These are phyloP conservation scores for Zootoca vivipara DNA, from an alignment of 2,113 vertebrate genomes.

Conservation along the genomic window DNA sequence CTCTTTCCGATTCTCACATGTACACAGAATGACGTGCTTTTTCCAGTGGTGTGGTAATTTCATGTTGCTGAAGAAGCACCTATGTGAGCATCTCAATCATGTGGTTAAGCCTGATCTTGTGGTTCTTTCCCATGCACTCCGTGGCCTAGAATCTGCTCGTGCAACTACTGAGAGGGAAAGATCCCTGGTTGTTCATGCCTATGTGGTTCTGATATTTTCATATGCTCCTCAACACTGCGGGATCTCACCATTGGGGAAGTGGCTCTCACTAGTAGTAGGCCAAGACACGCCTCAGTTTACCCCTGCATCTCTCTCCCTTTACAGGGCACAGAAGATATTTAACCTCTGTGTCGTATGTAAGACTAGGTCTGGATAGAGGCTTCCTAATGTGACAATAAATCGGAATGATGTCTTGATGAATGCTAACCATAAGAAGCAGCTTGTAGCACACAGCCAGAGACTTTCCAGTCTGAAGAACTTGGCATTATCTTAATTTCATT, in stretches of 20 bases:
- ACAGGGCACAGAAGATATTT: rapidly evolving
- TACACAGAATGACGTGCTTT: too few species aligned
- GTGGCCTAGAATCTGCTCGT: not conserved
- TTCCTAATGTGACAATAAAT: conserved; percentile 9
- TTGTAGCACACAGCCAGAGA: not conserved
- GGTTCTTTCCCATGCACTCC: not conserved
- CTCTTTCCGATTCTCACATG: too few species aligned
- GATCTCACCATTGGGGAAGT: not conserved
- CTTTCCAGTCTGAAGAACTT: not conserved
- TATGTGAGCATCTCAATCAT: not conserved
- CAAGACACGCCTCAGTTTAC: not conserved
- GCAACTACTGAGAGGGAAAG: not conserved
- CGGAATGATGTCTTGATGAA: not conserved
- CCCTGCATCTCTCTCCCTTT: not conserved
- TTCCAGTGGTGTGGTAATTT: too few species aligned
- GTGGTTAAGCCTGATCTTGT: not conserved
- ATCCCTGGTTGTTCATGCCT: not conserved
- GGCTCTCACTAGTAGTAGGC: not conserved
- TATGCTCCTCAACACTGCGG: not conserved
- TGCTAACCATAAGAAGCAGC: not conserved
- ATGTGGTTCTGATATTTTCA: not conserved
- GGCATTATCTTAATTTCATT: conserved; percentile 8
- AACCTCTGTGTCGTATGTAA: not conserved
- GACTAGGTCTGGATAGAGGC: conserved; percentile 17
- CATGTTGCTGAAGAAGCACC: not conserved